A percentile compares a stretch with the other conserved stretches of the same genome.
Evolutionary conservation across 30 jellyfish, hydroid and myxozoan species (phyloP).

Genomic region (Nemopilema nomurai): DNA sequence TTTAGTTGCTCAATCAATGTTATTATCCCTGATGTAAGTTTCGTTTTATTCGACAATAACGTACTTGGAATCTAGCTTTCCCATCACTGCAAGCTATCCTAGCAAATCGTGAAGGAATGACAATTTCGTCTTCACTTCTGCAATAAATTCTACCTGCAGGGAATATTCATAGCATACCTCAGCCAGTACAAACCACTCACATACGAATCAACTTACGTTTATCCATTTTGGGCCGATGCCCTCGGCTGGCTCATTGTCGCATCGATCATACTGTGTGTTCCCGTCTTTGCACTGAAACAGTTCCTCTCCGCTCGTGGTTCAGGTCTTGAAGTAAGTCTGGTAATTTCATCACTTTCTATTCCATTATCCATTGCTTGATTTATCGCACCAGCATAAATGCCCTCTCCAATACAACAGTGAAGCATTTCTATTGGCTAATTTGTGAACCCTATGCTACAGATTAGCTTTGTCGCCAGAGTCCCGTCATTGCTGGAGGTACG

Average conservation of each 20-base stretch:
- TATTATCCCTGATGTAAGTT: too few relatives aligned
- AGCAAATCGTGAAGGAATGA: too few relatives aligned
- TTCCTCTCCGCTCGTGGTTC: slow-evolving; percentile 7
- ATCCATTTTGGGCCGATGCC: slow-evolving; percentile 90
- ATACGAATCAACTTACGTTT: slow-evolving; percentile 64
- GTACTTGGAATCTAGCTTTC: too few relatives aligned
- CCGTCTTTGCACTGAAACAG: slow-evolving; percentile 54
- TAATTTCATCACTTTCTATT: background rate
- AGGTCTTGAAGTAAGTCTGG: slow-evolving; percentile 32
- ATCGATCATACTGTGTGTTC: slow-evolving; percentile 61
- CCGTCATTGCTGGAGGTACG: too few relatives aligned
- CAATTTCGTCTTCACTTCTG: too few relatives aligned
- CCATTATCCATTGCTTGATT: background rate
- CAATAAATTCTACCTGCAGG: slow-evolving; percentile 21
- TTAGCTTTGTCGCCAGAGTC: too few relatives aligned
- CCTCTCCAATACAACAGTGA: too few relatives aligned
- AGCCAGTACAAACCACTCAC: slow-evolving; percentile 66
- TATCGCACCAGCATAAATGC: too few relatives aligned
- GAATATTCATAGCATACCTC: slow-evolving; percentile 68
- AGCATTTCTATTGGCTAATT: too few relatives aligned
- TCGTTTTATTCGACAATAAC: too few relatives aligned
- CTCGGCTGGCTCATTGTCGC: slow-evolving; percentile 85
- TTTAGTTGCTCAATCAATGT: too few relatives aligned
- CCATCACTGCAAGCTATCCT: background rate
- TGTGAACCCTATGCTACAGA: too few relatives aligned